phyloP scores from a whole-genome alignment of 2,113 vertebrate species.

The Stercorarius parasiticus region DNA sequence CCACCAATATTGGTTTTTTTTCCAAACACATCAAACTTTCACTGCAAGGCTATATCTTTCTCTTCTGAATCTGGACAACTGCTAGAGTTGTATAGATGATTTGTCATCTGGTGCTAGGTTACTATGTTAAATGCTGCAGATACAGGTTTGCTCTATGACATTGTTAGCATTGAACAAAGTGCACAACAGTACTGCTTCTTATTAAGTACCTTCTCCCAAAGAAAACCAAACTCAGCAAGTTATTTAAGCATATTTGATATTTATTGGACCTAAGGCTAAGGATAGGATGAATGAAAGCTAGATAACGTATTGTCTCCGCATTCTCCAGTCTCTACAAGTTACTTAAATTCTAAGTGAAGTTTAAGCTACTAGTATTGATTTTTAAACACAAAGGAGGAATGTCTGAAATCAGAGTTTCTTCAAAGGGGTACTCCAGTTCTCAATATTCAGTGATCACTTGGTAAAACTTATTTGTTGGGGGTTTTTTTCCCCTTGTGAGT shows the following conservation, averaged over 20 bases:
- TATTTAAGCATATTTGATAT: background rate
- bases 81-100: background rate
- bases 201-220: background rate
- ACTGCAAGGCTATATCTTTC: background rate
- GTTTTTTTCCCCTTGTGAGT: background rate
- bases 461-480: background rate
- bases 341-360: background rate
- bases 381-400: background rate
- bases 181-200: background rate
- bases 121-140: background rate
- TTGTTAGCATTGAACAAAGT: background rate
- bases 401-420: background rate
- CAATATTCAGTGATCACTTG: background rate
- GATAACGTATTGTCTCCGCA: background rate
- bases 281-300: background rate
- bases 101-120: background rate
- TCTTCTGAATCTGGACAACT: background rate
- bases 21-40: background rate
- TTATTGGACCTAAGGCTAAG: background rate
- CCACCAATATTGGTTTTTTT: accelerated
- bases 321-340: background rate
- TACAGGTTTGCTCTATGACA: background rate
- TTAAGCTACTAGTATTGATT: background rate
- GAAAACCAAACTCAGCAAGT: background rate
- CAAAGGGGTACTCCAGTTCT: background rate